phyloP scores from a whole-genome alignment of 2,113 vertebrate species.

The Sterrhoptilus dennistouni region DNA sequence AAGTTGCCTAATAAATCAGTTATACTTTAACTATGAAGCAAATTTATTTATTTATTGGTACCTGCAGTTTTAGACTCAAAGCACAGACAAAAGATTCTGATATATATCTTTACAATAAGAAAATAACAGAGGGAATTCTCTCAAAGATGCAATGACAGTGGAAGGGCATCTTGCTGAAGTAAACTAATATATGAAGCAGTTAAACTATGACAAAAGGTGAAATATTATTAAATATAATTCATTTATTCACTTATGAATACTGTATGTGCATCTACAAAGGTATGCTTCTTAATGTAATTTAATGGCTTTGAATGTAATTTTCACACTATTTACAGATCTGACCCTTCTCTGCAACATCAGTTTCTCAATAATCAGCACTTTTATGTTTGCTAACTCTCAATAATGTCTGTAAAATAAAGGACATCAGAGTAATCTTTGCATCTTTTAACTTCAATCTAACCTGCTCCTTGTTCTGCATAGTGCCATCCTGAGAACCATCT shows the following conservation, averaged over 20 bases:
- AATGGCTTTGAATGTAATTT: constrained; percentile 59
- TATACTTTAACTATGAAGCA: constrained; percentile 19
- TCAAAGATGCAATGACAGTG: constrained; percentile 3
- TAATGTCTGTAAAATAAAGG: constrained; percentile 54
- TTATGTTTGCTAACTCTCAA: constrained; percentile 37
- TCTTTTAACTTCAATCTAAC: not conserved
- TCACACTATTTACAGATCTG: constrained; percentile 50
- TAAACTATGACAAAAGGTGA: constrained; percentile 57
- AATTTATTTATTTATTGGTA: constrained; percentile 59
- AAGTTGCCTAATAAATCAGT: constrained; percentile 37
- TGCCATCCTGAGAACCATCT: not conserved
- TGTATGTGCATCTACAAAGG: constrained; percentile 56
- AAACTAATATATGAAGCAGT: constrained; percentile 19
- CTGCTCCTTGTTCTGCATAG: not conserved
- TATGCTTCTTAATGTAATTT: constrained; percentile 56
- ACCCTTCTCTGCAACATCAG: constrained; percentile 32
- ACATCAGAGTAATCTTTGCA: not conserved
- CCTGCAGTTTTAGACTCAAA: constrained; percentile 43
- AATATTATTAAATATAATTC: constrained; percentile 61
- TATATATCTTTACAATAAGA: not conserved
- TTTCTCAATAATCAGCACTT: constrained; percentile 62
- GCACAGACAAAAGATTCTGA: not conserved
- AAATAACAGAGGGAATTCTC: not conserved
- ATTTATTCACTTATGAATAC: constrained; percentile 71
- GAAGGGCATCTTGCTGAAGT: constrained; percentile 32